These are phyloP conservation scores for Camptogramma bilineatum DNA, from an alignment of 2,888 invertebrate genomes.

Conservation along the genomic window DNA sequence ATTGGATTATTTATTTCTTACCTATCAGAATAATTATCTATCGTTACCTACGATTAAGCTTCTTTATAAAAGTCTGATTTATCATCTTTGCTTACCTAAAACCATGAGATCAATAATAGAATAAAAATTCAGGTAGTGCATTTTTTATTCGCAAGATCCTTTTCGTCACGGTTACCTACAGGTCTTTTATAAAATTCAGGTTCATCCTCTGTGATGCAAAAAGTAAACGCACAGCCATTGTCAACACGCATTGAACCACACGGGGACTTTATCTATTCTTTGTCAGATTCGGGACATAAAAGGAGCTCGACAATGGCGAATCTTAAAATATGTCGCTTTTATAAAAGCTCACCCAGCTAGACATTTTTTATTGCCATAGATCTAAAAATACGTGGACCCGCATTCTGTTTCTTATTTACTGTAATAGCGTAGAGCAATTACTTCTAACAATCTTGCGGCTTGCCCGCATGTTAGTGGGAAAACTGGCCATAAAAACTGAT, in stretches of 20 bases:
- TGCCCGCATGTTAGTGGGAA: conserved; percentile 75
- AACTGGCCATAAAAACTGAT: conserved; percentile 76
- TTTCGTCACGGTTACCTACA: conserved; percentile 77
- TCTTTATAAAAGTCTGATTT: conserved; percentile 25
- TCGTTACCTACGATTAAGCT: conserved; percentile 2
- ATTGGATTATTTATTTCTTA: conserved; percentile 59
- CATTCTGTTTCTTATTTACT: conserved; percentile 69
- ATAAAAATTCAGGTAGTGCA: conserved; percentile 42
- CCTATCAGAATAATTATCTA: conserved; percentile 66
- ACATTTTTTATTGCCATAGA: conserved; percentile 57
- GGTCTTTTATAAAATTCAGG: conserved; percentile 78
- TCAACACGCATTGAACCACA: conserved; percentile 78
- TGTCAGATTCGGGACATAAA: conserved; percentile 78
- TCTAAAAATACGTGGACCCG: conserved; percentile 68
- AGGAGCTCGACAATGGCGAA: conserved; percentile 71
- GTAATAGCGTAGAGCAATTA: conserved; percentile 74
- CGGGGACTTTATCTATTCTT: conserved; percentile 75
- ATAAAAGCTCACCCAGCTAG: conserved; percentile 60
- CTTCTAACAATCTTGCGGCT: conserved; percentile 80
- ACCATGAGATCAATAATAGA: conserved; percentile 18
- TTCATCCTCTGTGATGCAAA: conserved; percentile 72
- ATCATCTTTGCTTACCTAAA: conserved; percentile 10
- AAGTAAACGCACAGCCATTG: conserved; percentile 78
- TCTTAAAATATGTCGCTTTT: conserved; percentile 71
- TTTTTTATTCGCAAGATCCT: conserved; percentile 51